Percentiles rank a stretch among this genome's conserved stretches.
These are phyloP conservation scores for Gandaritis pyraliata DNA, from an alignment of 2,888 invertebrate species.

Conservation along the genomic window DNA sequence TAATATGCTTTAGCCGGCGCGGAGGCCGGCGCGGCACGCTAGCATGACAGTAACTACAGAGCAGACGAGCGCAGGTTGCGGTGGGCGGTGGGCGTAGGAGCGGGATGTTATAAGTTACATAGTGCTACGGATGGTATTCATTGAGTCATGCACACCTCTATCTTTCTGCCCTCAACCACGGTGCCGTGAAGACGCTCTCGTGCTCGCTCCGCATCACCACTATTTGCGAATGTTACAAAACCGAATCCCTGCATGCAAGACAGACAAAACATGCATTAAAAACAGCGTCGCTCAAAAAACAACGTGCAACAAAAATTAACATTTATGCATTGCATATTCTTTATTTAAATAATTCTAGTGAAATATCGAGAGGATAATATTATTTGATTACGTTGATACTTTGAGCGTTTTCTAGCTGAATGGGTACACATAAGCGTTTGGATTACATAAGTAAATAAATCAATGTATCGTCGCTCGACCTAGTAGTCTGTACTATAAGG, in stretches of 20 bases:
- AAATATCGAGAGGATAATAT: conserved; percentile 78
- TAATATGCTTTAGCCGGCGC: conserved; percentile 55
- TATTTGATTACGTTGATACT: conserved; percentile 81
- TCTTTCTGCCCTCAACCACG: conserved; percentile 99
- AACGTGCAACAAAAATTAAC: conserved; percentile 90
- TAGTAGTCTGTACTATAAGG: conserved; percentile 73
- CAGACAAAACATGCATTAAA: conserved; percentile 98
- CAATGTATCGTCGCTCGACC: conserved; percentile 75
- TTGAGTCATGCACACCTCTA: conserved; percentile 99
- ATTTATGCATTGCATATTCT: conserved; percentile 86
- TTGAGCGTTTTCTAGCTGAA: conserved; percentile 84
- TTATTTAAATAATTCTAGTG: conserved; percentile 78
- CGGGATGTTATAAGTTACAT: conserved; percentile 87
- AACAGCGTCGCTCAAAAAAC: conserved; percentile 91
- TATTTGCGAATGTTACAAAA: conserved; percentile 99
- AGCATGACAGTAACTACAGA: conserved; percentile 84
- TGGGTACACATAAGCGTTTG: conserved; percentile 83
- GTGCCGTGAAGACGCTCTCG: conserved; percentile 99
- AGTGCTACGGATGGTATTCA: conserved; percentile 86
- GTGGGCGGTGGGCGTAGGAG: conserved; percentile 83
- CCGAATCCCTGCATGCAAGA: conserved; percentile 99
- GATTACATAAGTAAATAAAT: conserved; percentile 75
- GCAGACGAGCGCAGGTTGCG: conserved; percentile 83
- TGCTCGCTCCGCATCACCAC: conserved; percentile 99
- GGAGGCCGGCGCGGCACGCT: conserved; percentile 60